These are phyloP conservation scores for Anniella stebbinsi DNA, from an alignment of 2,797 vertebrate genomes.

Conservation along the genomic window DNA sequence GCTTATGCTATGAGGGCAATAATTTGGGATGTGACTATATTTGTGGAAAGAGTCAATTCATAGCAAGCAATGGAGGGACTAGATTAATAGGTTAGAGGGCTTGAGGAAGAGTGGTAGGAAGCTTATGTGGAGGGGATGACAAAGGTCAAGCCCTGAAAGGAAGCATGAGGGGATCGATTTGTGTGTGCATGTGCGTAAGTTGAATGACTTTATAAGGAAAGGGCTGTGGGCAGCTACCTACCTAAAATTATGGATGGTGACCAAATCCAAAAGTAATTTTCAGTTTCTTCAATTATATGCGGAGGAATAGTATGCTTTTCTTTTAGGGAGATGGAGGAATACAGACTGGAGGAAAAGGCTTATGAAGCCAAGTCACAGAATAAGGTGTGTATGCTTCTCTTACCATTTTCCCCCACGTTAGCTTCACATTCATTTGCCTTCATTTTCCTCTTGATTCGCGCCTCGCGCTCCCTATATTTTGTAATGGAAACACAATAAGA, in stretches of 20 bases:
- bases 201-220: background rate
- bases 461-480: constrained; percentile 85
- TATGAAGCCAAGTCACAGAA: constrained; percentile 57
- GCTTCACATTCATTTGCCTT: constrained; percentile 58
- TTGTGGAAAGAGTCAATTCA: background rate
- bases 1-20: background rate
- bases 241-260: background rate
- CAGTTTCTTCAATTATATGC: background rate
- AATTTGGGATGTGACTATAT: background rate
- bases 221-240: background rate
- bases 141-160: background rate
- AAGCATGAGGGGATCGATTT: background rate
- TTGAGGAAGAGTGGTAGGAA: background rate
- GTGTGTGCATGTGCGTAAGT: background rate
- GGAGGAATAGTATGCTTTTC: background rate
- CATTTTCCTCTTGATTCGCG: constrained; percentile 88
- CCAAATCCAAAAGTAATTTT: too few species aligned
- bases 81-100: background rate
- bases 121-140: too few species aligned
- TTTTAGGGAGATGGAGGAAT: background rate
- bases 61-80: background rate
- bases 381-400: constrained; percentile 72
- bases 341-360: background rate
- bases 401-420: constrained; percentile 49
- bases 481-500: constrained; percentile 25